Evolutionary conservation across 2,113 vertebrate species (phyloP).

Genomic region (Osmerus eperlanus): DNA sequence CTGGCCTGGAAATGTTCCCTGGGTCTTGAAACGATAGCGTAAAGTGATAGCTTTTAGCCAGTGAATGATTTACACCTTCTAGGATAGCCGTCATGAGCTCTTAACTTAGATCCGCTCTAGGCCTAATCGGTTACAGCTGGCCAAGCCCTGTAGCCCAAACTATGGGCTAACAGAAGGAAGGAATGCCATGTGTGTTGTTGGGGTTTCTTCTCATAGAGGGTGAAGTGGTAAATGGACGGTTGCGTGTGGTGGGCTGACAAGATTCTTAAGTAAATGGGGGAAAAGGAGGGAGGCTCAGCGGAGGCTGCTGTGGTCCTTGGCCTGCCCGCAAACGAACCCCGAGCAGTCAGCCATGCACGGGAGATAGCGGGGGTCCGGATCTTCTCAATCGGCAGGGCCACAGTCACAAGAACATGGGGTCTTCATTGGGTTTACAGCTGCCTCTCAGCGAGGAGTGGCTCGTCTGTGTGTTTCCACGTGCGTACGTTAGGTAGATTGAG

Average conservation of each 20-base stretch:
- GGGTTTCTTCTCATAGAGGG: slow-evolving; percentile 33
- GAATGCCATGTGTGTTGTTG: slow-evolving; percentile 30
- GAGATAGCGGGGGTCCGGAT: slow-evolving; percentile 18
- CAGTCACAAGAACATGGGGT: slow-evolving; percentile 15
- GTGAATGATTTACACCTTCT: slow-evolving; percentile 47
- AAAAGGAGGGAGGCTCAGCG: slow-evolving; percentile 53
- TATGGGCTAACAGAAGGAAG: too few species aligned
- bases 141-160: slow-evolving; percentile 39
- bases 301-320: slow-evolving; percentile 43
- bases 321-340: slow-evolving; percentile 44
- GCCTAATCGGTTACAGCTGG: slow-evolving; percentile 61
- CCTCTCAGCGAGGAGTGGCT: neutral
- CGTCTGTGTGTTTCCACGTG: neutral
- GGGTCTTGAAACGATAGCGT: too few species aligned
- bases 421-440: neutral
- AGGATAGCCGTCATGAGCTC: slow-evolving; percentile 33
- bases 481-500: slow-evolving; percentile 44
- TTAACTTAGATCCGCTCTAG: slow-evolving; percentile 36
- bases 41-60: slow-evolving; percentile 40
- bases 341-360: slow-evolving; percentile 30
- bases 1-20: slow-evolving; percentile 23
- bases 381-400: slow-evolving; percentile 13
- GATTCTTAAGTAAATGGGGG: slow-evolving; percentile 67
- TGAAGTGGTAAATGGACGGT: slow-evolving; percentile 48
- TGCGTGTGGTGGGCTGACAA: slow-evolving; percentile 47